Evolutionary conservation across 2,113 vertebrate genomes (phyloP).

Genomic region (Lates calcarifer): DNA sequence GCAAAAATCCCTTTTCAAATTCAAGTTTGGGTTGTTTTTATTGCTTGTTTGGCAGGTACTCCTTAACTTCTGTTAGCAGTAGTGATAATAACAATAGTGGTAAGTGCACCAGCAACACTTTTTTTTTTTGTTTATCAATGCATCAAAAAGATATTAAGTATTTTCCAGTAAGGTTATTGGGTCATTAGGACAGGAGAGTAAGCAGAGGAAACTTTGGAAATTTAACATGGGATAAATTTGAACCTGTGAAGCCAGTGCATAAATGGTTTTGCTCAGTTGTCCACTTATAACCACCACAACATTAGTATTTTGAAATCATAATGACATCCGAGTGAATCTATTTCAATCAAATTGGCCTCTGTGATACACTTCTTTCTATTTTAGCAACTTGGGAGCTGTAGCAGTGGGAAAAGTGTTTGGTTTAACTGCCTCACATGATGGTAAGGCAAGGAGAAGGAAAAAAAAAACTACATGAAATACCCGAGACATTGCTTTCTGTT

Average conservation of each 20-base stretch:
- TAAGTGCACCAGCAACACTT: background rate
- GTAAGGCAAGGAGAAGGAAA: background rate
- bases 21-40: background rate
- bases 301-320: constrained; percentile 11
- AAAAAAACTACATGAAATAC: constrained; percentile 1
- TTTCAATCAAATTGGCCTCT: constrained; percentile 2
- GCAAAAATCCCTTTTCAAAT: background rate
- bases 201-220: background rate
- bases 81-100: background rate
- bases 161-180: too few species aligned
- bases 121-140: background rate
- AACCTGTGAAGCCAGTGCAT: constrained; percentile 5
- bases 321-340: constrained; percentile 27
- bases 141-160: too few species aligned
- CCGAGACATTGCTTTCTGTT: background rate
- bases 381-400: background rate
- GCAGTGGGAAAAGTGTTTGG: background rate
- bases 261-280: constrained; percentile 12
- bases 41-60: constrained; percentile 5
- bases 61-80: background rate
- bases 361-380: background rate
- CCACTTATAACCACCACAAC: constrained; percentile 15
- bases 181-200: background rate
- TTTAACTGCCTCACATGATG: background rate
- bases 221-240: background rate